Base-by-base conservation (phyloP, 2,113 vertebrate genomes). In the Pao palembangensis region DNA sequence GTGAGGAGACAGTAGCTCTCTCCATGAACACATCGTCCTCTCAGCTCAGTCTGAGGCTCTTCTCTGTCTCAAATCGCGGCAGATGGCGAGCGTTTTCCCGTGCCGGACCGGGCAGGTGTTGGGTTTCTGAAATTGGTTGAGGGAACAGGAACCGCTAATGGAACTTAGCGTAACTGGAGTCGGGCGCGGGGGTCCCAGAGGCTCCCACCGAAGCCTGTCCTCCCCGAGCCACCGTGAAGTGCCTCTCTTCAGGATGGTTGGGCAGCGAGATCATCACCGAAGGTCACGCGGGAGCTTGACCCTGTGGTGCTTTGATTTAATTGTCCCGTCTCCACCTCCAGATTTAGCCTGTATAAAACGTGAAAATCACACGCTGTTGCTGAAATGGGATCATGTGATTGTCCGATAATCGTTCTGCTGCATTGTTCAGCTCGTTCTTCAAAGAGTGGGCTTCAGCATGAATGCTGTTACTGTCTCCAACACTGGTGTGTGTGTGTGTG, bases 121-220 rank as follows among this genome's bases (percentile, higher is more conserved):
- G 64, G 64, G 81, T 87, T 88, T 67, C 85, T 56, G 51, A 60
- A 60, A 74, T 64, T 66, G 67, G 76, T 67, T 69, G 64, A 73
- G 80, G 80, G 78, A 68, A 75, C 78, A 72, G 75, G 61, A 57
- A 53, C 38, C 69, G 14, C 65, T 82, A 80, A 83, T 83, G 75
- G 81, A 76, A 66, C 56, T 25, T 49, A 23, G 17, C 69, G 87
- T 80, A 90, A 88, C 72, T 18, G 8, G 76, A 89, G 74, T 75
- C 34, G 8, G 41, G 25, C 56, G 54, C 5, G 47, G 58, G 21
- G 62, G 69, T 78, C 81, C 69, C 77, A 19, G 43, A 54, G 28
- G 51, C 17, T 60, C 5, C 41, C 8, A 53, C 21, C 21, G 21
- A 23, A 28, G 6, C 25, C 25, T 4, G 6, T 28, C 25, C 25